A percentile compares a stretch with the other conserved stretches of the same genome.
Evolutionary conservation across 2,888 invertebrate species (phyloP).

Genomic region (Diaprepes abbreviatus): DNA sequence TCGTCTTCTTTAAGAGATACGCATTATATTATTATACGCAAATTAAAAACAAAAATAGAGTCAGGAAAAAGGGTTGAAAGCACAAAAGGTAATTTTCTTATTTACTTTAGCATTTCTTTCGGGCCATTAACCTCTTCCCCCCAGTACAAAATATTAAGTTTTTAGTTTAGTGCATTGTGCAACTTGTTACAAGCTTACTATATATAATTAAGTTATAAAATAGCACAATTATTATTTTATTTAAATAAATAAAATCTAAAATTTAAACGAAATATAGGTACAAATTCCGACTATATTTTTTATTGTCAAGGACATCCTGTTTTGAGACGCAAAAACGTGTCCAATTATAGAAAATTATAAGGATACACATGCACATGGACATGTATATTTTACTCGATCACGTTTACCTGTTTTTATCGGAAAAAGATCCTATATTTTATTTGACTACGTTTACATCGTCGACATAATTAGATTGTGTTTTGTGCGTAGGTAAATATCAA

Average conservation of each 20-base stretch:
- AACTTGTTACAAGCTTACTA: too few species aligned
- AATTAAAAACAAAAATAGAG: too few species aligned
- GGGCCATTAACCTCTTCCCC: too few species aligned
- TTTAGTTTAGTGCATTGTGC: too few species aligned
- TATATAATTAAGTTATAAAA: too few species aligned
- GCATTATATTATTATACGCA: too few species aligned
- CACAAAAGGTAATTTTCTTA: too few species aligned
- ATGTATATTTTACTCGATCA: conserved; percentile 16
- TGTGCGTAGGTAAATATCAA: too few species aligned
- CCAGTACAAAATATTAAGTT: too few species aligned
- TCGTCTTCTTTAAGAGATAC: too few species aligned
- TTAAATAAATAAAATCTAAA: conserved; percentile 5
- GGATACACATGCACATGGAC: conserved; percentile 25
- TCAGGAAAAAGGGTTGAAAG: too few species aligned
- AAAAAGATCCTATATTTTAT: conserved; percentile 1
- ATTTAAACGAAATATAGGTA: conserved; percentile 7
- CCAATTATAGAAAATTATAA: conserved; percentile 29
- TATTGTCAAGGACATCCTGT: conserved; percentile 29
- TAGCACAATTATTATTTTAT: neutral
- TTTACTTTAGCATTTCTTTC: too few species aligned
- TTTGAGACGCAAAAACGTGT: conserved; percentile 25
- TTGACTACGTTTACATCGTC: neutral
- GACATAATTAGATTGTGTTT: neutral
- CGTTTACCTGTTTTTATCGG: conserved; percentile 17
- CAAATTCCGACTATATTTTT: conserved; percentile 26